phyloP scores from a whole-genome alignment of 2,888 invertebrate species.

The Phortica okadai region DNA sequence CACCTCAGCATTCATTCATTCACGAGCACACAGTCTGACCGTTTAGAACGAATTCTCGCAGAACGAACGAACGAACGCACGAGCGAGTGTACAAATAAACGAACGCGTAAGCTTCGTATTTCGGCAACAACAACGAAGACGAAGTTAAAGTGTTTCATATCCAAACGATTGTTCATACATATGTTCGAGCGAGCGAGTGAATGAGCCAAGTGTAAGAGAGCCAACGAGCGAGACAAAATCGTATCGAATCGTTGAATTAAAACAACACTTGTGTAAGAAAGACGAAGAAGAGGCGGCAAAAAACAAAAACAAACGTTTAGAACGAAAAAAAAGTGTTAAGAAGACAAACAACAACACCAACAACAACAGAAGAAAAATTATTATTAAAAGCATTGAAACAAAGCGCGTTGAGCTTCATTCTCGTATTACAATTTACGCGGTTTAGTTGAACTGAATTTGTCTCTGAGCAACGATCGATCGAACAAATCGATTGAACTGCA shows the following conservation, averaged over 20 bases:
- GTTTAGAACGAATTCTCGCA: conserved; percentile 64
- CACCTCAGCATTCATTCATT: conserved; percentile 68
- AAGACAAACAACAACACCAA: conserved; percentile 9
- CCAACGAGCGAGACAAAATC: neutral
- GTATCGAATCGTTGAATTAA: neutral
- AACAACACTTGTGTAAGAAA: neutral
- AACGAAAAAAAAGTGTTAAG: neutral
- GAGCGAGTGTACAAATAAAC: too few species aligned
- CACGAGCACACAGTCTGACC: conserved; percentile 69
- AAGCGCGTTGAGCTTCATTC: conserved; percentile 23
- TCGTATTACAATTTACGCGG: conserved; percentile 19
- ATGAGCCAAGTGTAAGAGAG: too few species aligned
- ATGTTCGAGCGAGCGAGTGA: too few species aligned
- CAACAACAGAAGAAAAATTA: conserved; percentile 12
- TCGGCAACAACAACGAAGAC: too few species aligned
- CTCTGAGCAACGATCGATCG: too few species aligned
- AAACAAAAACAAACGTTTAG: conserved; percentile 3
- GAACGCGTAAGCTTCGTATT: conserved; percentile 1
- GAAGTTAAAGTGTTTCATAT: too few species aligned
- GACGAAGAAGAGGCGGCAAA: too few species aligned
- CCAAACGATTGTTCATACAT: too few species aligned
- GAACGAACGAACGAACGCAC: too few species aligned
- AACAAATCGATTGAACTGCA: neutral
- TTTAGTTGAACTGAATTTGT: neutral
- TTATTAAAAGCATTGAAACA: conserved; percentile 21